These are phyloP conservation scores for Rhinophrynus dorsalis DNA, from an alignment of 2,797 vertebrate genomes.

Conservation along the genomic window DNA sequence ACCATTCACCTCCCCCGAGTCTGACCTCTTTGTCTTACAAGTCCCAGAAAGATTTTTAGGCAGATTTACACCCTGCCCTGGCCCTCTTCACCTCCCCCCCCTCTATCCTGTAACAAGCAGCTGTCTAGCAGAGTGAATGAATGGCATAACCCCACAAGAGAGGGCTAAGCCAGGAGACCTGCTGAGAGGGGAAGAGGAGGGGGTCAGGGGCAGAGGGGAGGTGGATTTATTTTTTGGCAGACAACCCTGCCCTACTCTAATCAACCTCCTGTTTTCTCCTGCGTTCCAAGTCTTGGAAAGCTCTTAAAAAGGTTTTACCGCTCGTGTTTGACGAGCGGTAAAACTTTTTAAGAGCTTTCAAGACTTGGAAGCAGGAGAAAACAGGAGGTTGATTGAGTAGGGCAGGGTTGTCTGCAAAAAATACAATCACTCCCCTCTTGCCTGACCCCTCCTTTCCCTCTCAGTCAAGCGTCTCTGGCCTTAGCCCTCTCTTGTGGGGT, in stretches of 20 bases:
- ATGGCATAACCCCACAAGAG: constrained; percentile 47
- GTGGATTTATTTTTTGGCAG: constrained; percentile 41
- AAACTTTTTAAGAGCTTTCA: too few species aligned
- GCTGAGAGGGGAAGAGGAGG: constrained; percentile 22
- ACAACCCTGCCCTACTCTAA: constrained; percentile 20
- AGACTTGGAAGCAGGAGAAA: too few species aligned
- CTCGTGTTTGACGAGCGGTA: too few species aligned
- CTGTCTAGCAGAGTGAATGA: constrained; percentile 47
- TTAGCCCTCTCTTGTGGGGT: too few species aligned
- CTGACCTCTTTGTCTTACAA: constrained; percentile 52
- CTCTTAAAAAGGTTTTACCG: constrained; percentile 14
- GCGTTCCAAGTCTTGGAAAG: constrained; percentile 39
- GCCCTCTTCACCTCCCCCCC: constrained; percentile 12
- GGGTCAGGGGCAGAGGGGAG: not conserved
- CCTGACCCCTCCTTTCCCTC: too few species aligned
- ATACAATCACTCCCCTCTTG: too few species aligned
- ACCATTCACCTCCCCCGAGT: constrained; percentile 18
- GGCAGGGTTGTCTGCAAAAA: too few species aligned
- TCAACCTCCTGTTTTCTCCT: constrained; percentile 38
- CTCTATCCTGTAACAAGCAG: constrained; percentile 44
- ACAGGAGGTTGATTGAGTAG: too few species aligned
- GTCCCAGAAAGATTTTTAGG: constrained; percentile 45
- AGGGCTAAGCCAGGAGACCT: constrained; percentile 48
- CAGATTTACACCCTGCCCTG: constrained; percentile 45
- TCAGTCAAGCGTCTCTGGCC: too few species aligned